phyloP scores from a whole-genome alignment of 2,797 vertebrate genomes.

The Hirundo rustica region DNA sequence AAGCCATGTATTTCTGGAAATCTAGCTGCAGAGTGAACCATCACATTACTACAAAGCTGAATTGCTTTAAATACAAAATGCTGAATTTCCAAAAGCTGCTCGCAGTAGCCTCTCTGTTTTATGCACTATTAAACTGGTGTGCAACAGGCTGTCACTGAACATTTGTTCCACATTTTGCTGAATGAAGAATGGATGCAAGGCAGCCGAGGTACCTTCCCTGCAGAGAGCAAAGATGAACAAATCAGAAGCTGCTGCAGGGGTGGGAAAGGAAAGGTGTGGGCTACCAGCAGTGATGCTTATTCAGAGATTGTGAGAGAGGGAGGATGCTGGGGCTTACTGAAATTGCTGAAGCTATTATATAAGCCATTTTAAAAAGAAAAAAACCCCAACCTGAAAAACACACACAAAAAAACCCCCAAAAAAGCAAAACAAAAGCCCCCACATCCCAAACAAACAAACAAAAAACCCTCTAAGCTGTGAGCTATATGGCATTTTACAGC shows the following conservation, averaged over 20 bases:
- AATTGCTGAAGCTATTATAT: background rate
- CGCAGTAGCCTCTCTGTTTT: slow-evolving; percentile 11
- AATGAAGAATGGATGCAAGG: slow-evolving; percentile 22
- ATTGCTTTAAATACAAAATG: slow-evolving; percentile 55
- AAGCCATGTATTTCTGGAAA: background rate
- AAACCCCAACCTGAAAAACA: accelerated
- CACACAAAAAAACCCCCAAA: background rate
- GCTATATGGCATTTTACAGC: background rate
- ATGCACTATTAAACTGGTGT: slow-evolving; percentile 30
- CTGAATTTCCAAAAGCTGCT: slow-evolving; percentile 44
- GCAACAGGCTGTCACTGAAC: slow-evolving; percentile 33
- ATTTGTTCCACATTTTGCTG: slow-evolving; percentile 48
- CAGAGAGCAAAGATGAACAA: slow-evolving; percentile 26
- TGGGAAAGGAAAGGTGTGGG: slow-evolving; percentile 4
- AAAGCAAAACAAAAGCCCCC: background rate
- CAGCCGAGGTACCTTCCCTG: slow-evolving; percentile 4
- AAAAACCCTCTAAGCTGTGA: background rate
- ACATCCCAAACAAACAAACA: background rate
- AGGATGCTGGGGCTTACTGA: background rate
- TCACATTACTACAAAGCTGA: slow-evolving; percentile 33
- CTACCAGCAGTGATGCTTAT: background rate
- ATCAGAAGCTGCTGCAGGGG: background rate
- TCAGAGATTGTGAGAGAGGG: background rate
- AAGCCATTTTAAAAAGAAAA: background rate
- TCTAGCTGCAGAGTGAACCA: background rate